A percentile compares a stretch with the other conserved stretches of the same genome.
Evolutionary conservation across 2,797 vertebrate species (phyloP).

Genomic region (Denticeps clupeoides): DNA sequence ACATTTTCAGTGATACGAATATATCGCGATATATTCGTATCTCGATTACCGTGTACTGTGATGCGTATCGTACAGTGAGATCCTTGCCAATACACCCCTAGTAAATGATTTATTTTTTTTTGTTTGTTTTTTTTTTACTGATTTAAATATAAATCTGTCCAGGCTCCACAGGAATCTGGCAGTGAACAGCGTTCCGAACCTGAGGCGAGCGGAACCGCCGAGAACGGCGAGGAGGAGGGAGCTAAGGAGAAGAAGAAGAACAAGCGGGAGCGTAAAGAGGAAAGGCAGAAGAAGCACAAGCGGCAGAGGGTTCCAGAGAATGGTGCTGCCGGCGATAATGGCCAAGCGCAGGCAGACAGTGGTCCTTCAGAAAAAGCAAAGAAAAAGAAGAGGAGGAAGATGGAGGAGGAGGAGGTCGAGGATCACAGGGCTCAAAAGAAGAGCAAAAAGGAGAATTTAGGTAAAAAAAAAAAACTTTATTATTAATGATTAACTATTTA

Average conservation of each 20-base stretch:
- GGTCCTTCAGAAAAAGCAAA: constrained; percentile 8
- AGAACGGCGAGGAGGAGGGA: constrained; percentile 5
- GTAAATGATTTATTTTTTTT: too few species aligned
- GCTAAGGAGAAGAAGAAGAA: constrained; percentile 54
- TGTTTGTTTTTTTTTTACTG: too few species aligned
- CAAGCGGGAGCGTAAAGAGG: constrained; percentile 59
- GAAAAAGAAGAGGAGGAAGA: constrained; percentile 29
- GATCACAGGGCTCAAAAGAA: constrained; percentile 40
- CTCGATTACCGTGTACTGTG: too few species aligned
- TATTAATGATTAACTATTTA: background rate
- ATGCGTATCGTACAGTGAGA: too few species aligned
- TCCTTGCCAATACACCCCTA: too few species aligned
- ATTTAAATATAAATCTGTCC: too few species aligned
- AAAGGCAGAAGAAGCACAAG: constrained; percentile 64
- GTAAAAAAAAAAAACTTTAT: background rate
- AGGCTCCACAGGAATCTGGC: too few species aligned
- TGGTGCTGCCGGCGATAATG: background rate
- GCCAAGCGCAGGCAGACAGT: background rate
- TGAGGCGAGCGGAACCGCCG: constrained; percentile 16
- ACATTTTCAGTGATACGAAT: too few species aligned
- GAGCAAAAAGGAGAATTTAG: constrained; percentile 11
- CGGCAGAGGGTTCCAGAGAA: constrained; percentile 47
- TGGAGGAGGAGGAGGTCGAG: constrained; percentile 16
- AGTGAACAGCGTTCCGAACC: constrained; percentile 10
- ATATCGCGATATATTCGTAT: too few species aligned